A percentile compares a stretch with the other conserved stretches of the same genome.
Conservation (phyloP, 2,888 invertebrate genomes). For the Lomographa bimaculata region DNA sequence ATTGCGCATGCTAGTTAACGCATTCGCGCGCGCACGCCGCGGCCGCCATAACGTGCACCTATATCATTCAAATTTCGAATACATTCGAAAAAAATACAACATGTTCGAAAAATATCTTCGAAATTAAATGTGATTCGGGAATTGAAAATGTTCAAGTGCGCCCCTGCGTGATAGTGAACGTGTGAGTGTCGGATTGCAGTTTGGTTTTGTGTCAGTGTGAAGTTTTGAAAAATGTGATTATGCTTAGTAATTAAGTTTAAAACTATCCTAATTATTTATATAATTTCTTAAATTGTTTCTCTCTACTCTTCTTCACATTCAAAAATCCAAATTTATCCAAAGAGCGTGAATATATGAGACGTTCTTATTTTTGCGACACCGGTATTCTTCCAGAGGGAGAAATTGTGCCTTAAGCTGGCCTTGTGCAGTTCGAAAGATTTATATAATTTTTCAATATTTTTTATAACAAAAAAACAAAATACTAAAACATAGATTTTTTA, state of each 20-base stretch:
- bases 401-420: too few relatives aligned
- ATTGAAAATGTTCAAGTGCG: slow-evolving; percentile 42
- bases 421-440: too few relatives aligned
- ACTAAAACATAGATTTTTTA: too few relatives aligned
- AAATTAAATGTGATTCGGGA: not conserved
- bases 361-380: too few relatives aligned
- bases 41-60: slow-evolving; percentile 42
- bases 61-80: slow-evolving; percentile 12
- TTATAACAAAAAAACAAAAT: too few relatives aligned
- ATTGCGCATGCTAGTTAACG: slow-evolving; percentile 61
- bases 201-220: slow-evolving; percentile 21
- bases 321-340: not conserved
- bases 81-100: not conserved
- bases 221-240: slow-evolving; percentile 42
- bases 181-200: slow-evolving; percentile 35
- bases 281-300: too few relatives aligned
- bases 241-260: too few relatives aligned
- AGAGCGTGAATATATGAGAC: too few relatives aligned
- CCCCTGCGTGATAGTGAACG: slow-evolving; percentile 37
- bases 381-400: too few relatives aligned
- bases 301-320: too few relatives aligned
- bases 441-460: too few relatives aligned
- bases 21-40: slow-evolving; percentile 58
- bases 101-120: not conserved
- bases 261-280: too few relatives aligned